Base-by-base conservation (phyloP, 92 coral and sea anemone species). In the Ricordea florida region DNA sequence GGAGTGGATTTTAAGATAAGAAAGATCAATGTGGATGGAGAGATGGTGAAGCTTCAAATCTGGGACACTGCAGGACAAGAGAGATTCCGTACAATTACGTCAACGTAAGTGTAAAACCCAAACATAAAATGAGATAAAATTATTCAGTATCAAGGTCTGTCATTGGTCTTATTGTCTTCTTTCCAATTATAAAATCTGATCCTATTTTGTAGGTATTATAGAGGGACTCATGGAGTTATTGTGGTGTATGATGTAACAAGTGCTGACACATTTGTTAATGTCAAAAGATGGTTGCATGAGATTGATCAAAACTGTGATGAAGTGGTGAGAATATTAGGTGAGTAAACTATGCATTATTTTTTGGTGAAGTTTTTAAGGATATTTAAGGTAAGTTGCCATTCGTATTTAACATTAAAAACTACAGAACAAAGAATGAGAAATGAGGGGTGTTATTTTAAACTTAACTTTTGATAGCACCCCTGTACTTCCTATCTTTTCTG, bases 31-130 rank as follows among this genome's bases (percentile, higher is more conserved):
- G 77, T 91, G 32, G 93, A 88, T 72, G 98, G 98, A 5, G 98
- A 94, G 64, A 94, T 90, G 84, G 96, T 94, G 2, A 94, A 94
- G 65, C 72, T 94, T 73, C 98, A 94, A 68, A 91, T 94, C 37
- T 94, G 98, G 98, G 98, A 94, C 42, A 94, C 98, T 11, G 98
- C 98, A 15, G 98, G 98, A 23, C 98, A 94, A 45, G 98, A 94
- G 33, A 81, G 98, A 58, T 94, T 94, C 78, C 77, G 98, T 65
- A 94, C 98, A 0, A 94, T 94, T 21, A 94, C 98, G 3, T 94
- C 98, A 66, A 94, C 98, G 98, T 94, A 68, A 72, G 98, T 80
- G n/a, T n/a, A n/a, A n/a, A n/a, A n/a, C n/a, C n/a, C n/a, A n/a
- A n/a, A 14, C 44, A 37, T 8, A 37, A 37, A 14, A 37, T 37